A percentile compares a stretch with the other conserved stretches of the same genome.
Evolutionary conservation across 2,797 vertebrate species (phyloP).

Genomic region (Pangasius mekongensis): DNA sequence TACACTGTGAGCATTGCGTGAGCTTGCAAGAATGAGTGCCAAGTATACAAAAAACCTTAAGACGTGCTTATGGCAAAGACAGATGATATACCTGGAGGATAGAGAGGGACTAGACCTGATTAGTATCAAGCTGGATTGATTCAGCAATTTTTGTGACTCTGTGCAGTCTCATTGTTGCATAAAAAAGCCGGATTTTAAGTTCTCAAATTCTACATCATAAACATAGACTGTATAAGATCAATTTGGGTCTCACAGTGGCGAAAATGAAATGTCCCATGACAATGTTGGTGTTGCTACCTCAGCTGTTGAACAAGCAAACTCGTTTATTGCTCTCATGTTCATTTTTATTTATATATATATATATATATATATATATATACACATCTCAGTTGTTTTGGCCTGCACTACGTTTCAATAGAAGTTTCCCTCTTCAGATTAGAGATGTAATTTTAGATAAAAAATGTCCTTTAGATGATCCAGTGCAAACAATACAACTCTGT

Average conservation of each 20-base stretch:
- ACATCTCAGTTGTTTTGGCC: neutral
- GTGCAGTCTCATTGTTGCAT: neutral
- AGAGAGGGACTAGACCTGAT: neutral
- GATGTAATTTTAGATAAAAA: neutral
- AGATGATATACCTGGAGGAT: neutral
- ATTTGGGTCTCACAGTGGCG: neutral
- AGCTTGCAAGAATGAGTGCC: neutral
- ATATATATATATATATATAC: neutral
- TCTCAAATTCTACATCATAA: neutral
- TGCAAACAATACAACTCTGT: slow-evolving; percentile 64
- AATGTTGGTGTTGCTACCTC: neutral
- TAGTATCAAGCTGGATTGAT: neutral
- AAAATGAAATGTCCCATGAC: neutral
- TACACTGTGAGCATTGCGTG: neutral
- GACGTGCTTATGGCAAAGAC: neutral
- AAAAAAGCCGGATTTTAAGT: neutral
- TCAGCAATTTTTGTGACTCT: neutral
- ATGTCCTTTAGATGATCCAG: neutral
- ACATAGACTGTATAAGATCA: neutral
- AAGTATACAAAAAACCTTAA: neutral
- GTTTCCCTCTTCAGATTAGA: neutral
- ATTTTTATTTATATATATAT: neutral
- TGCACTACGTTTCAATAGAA: neutral
- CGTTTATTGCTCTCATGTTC: neutral
- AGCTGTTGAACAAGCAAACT: neutral